Base-by-base conservation (phyloP, 2,888 invertebrate species). In the Halocaridina rubra region DNA sequence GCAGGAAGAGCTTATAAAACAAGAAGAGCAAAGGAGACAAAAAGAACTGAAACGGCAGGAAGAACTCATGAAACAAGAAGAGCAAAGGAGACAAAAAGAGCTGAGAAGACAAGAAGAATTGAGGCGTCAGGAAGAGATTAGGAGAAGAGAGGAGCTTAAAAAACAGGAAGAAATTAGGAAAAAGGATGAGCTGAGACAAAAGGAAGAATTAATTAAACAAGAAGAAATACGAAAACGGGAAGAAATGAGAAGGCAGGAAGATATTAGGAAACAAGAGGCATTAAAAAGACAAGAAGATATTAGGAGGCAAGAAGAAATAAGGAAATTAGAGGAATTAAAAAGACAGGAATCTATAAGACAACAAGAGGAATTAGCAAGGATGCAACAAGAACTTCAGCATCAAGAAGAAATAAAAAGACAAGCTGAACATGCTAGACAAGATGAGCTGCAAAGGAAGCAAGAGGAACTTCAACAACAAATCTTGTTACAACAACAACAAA, bases 191-290 rank as follows among this genome's bases (percentile, higher is more conserved):
- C 22, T 75, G n/a, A 39, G 67, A 30, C 19, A 32, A 29, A 75
- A 81, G 24, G 22, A 76, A 32, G 80, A 85, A n/a, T 22, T 64
- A 19, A 29, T 39, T 22, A 84, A 13, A n/a, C 74, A 74, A n/a
- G 74, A 84, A 53, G 77, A 71, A n/a, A 3, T 75, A 19, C 29
- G 53, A 27, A 75, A 27, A 30, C 75, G 67, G 22, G 8, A 33
- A 53, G 72, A 84, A 27, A n/a, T 78, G 7, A 5, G 71, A n/a
- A 30, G 64, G 29, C 82, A 78, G 30, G 33, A 84, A 72, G 53
- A 78, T 13, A 2, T 61, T 3, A 29, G 64, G 39, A 32, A 32
- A 30, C 81, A 82, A 13, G 27, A 77, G 32, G 75, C 75, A 59
- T 1, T 10, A 27, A 69, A 77, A 30, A 22, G 27, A 27, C 78